Evolutionary conservation across 2,113 vertebrate species (phyloP), one percentile per base, ranked within the genome.

Genomic region (Siphamia tubifer): DNA sequence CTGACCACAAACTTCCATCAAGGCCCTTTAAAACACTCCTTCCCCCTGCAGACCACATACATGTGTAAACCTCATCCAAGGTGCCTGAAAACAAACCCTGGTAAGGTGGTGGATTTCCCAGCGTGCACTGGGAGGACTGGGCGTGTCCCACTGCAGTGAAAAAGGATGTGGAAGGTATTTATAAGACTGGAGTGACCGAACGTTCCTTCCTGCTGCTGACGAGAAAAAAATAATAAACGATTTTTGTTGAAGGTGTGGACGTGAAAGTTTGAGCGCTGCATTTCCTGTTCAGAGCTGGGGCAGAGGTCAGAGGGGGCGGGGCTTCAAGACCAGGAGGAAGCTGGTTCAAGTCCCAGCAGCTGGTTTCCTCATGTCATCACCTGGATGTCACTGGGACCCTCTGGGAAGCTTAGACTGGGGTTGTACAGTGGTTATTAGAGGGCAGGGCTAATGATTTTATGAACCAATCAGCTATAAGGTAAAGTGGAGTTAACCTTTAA

Each of bases 101-200:
- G n/a, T n/a, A n/a, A n/a, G n/a, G n/a, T n/a, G n/a, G n/a, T n/a
- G n/a, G n/a, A n/a, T n/a, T n/a, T n/a, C n/a, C n/a, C n/a, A n/a
- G n/a, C n/a, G n/a, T n/a, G n/a, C n/a, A 9, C 25, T 48, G 54
- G 40, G 56, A 62, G 44, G 44, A 35, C 38, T 15, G 43, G 38
- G 28, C 6, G 54, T 25, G 24, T 21, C 28, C 11, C 52, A 1
- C 8, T 2, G 7, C 1, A 28, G 2, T 2, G 1, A 7, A 24
- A 62, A 13, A 42, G 71, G 72, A 71, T 56, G 55, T 53, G 6
- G 1, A 0, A 44, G 56, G 55, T 35, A 71, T 67, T 67, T 74
- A 32, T 52, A 53, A 45, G 17, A 34, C 11, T 4, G 12, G 49
- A 4, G 31, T 23, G n/a, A 23, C n/a, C 16, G 11, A 68, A 20